A percentile compares a stretch with the other conserved stretches of the same genome.
Evolutionary conservation across 2,888 invertebrate genomes (phyloP).

Genomic region (Mesorhabditis belari): DNA sequence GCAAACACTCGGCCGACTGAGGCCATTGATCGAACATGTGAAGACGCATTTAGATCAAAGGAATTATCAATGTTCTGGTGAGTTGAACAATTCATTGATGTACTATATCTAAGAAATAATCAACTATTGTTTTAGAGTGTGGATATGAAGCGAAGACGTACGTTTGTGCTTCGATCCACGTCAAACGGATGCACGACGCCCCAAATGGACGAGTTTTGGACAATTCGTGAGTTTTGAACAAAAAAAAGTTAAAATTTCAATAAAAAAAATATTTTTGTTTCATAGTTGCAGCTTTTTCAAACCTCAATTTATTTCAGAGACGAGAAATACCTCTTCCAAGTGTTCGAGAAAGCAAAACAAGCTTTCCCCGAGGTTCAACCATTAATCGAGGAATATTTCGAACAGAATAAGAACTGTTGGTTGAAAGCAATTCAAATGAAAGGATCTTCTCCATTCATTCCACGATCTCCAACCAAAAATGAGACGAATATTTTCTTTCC

Average conservation of each 20-base stretch:
- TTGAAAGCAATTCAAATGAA: neutral
- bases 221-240: neutral
- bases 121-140: neutral
- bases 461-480: no score
- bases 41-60: neutral
- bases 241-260: no score
- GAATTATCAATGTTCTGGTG: neutral
- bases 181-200: neutral
- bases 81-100: no score
- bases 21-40: neutral
- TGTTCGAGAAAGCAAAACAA: neutral
- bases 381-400: neutral
- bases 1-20: neutral
- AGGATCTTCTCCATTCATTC: no score
- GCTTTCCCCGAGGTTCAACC: neutral
- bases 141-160: neutral
- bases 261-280: no score
- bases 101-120: neutral
- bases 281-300: neutral
- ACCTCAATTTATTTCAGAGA: neutral
- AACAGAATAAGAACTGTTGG: neutral
- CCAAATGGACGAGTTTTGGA: neutral
- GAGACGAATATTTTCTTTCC: no score
- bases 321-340: neutral
- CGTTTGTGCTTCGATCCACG: neutral